Percentiles rank a stretch among this genome's conserved stretches.
Conservation (phyloP, 2,797 vertebrate species). For the Argya squamiceps region DNA sequence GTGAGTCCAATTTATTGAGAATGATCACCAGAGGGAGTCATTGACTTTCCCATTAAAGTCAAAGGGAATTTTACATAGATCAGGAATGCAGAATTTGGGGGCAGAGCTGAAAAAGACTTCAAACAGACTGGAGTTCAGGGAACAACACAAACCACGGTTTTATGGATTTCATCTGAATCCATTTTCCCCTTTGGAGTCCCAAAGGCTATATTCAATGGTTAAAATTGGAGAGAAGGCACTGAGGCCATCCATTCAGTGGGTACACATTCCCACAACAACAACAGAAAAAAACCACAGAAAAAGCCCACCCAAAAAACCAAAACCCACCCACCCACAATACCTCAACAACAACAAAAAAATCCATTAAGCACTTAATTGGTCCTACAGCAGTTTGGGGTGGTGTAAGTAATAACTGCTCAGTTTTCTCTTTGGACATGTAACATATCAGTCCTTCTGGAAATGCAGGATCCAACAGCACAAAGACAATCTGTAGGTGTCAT, state of each 20-base stretch:
- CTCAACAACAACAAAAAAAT: not conserved
- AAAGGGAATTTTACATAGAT: constrained; percentile 32
- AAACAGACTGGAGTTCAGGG: not conserved
- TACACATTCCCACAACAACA: not conserved
- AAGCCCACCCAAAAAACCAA: not conserved
- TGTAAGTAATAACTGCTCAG: not conserved
- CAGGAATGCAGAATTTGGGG: not conserved
- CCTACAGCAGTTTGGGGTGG: not conserved
- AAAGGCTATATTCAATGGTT: not conserved
- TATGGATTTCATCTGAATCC: constrained; percentile 6
- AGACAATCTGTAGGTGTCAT: not conserved
- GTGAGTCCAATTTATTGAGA: constrained; percentile 51
- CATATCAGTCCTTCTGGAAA: not conserved
- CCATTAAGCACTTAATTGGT: not conserved
- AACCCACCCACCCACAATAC: not conserved
- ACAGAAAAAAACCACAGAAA: not conserved
- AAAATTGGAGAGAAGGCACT: not conserved
- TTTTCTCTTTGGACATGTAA: not conserved
- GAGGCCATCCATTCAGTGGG: not conserved
- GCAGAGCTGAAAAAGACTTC: constrained; percentile 11
- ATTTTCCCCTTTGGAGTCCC: not conserved
- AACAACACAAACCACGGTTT: not conserved
- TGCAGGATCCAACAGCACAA: not conserved
- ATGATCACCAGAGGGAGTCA: constrained; percentile 65
- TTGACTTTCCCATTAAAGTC: constrained; percentile 56